Evolutionary conservation across 2,113 vertebrate species (phyloP), one percentile per base, ranked within the genome.

Genomic region (Amphilophus citrinellus): DNA sequence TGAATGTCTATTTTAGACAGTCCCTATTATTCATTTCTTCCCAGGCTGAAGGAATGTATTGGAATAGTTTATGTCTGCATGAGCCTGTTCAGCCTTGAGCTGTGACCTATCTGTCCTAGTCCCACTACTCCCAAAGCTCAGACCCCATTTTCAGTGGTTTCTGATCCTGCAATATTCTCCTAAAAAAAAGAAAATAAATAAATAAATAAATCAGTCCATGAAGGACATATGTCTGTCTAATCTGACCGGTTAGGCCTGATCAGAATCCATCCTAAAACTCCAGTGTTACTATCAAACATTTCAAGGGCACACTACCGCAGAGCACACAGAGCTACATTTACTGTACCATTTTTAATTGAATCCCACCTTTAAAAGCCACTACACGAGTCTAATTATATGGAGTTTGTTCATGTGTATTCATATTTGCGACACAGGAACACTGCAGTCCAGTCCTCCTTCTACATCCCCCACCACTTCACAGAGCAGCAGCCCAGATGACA

Each of bases 401-500:
- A 17, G n/a, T 80, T 71, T 56, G 9, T 62, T 84, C 30, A 83
- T 82, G 13, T 83, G 10, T 79, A 20, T 86, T 82, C 89, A 44
- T 90, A 44, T 83, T 62, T 92, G 84, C 65, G 76, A 68, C 89
- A 65, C 94, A 99, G 98, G 98, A 93, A 98, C 97, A 24, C 91
- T 97, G 84, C 98, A 97, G 95, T 96, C 97, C 90, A 97, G 97
- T 93, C 97, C 97, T 53, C 94, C 95, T 17, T 96, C 96, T 42
- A 94, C 95, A 5, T 98, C 98, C 60, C 97, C 97, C 53, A 97
- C 97, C 80, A 96, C 96, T 71, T 99, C 98, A 27, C 97, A 98
- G 13, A 97, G 96, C 2, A 98, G 97, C 91, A 97, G 97, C 6
- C 97, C 97, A 89, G 98, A 99, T 0, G 98, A 99, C 95, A 99